Evolutionary conservation across 2,113 vertebrate species (phyloP).

Genomic region (Poecile atricapillus): DNA sequence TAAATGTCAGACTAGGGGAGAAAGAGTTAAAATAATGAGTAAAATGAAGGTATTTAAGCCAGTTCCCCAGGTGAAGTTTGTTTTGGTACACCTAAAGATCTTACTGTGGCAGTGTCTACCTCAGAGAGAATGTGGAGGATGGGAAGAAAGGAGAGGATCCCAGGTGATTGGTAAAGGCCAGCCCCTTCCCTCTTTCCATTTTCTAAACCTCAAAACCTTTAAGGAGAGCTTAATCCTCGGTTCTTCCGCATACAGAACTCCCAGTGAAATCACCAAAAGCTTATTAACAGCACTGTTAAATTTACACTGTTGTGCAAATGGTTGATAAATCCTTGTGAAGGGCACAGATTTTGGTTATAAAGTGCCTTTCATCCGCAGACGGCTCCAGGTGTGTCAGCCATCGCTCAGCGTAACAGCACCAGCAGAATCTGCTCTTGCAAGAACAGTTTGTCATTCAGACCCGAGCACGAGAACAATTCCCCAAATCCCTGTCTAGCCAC

Average conservation of each 20-base stretch:
- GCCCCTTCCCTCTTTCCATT: neutral
- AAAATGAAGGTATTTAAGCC: neutral
- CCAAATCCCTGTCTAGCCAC: constrained; percentile 48
- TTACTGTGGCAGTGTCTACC: neutral
- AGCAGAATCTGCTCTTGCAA: neutral
- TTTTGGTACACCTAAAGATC: neutral
- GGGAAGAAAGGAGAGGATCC: neutral
- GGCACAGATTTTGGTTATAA: neutral
- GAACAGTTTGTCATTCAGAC: constrained; percentile 20
- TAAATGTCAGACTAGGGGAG: neutral
- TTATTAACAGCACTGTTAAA: neutral
- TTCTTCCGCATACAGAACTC: neutral
- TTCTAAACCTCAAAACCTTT: neutral
- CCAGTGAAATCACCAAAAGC: neutral
- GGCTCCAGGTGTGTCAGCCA: constrained; percentile 8
- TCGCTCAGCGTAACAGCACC: neutral
- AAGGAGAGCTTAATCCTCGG: neutral
- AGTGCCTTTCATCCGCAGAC: neutral
- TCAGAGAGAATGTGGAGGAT: neutral
- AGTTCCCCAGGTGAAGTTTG: neutral
- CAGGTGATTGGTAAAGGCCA: neutral
- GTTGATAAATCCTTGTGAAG: neutral
- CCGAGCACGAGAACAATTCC: constrained; percentile 23
- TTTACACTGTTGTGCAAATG: neutral
- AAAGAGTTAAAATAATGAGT: neutral